Base-by-base conservation (phyloP, 2,113 vertebrate genomes). In the Bombycilla garrulus region DNA sequence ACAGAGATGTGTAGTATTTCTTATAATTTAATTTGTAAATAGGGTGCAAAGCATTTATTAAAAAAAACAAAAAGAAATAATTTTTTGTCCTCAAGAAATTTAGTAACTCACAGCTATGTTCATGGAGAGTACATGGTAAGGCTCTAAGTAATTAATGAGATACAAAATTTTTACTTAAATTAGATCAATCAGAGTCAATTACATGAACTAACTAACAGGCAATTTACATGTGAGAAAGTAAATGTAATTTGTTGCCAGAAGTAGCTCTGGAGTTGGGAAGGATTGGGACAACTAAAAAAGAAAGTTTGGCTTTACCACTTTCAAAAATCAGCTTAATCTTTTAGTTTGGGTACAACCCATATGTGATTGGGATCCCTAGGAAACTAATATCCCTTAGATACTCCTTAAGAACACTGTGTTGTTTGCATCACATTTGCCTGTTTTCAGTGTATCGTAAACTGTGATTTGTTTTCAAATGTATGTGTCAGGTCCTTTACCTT, bases 141-240 rank as follows among this genome's bases (percentile, higher is more conserved):
- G 5, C 81, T 73, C 42, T 48, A 62, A 76, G 65, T 60, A 88
- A 89, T 93, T 81, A 90, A 85, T 65, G 42, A 58, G 51, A 56
- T 85, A 20, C 56, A 83, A 61, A 86, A 79, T 57, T 66, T 83
- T 87, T 84, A 67, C 36, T 26, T 86, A 69, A 85, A 91, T 91
- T 88, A 83, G 31, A 92, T 90, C 86, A 94, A 88, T 61, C 64
- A 81, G 57, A 81, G 40, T 82, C 69, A 93, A 84, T 84, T 88
- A 88, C 35, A 76, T 4, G 3, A 69, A 81, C 44, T 73, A 91
- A 58, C 36, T 88, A 82, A 86, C 16, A 56, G 51, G 57, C 15
- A 89, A 88, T 77, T 86, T 40, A 54, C 71, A 45, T 15, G 22
- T 71, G 70, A 92, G 61, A 85, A 81, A 42, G 35, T 23, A 86